Evolutionary conservation across 2,113 vertebrate species (phyloP).

Genomic region (Cricetomys ansorgei): DNA sequence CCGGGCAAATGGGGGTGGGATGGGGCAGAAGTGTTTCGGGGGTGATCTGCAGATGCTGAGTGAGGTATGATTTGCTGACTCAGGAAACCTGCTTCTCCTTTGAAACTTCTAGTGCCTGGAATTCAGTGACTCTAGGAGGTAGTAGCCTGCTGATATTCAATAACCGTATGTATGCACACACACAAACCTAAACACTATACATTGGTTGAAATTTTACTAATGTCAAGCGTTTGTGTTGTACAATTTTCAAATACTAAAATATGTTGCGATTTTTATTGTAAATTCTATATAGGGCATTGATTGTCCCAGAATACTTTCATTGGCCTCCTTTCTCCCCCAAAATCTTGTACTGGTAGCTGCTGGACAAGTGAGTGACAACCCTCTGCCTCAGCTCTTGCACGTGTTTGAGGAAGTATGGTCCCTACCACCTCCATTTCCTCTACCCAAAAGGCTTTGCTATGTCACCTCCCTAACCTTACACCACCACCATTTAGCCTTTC

Average conservation of each 20-base stretch:
- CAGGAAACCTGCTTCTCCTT: background rate
- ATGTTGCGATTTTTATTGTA: background rate
- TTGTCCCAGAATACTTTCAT: background rate
- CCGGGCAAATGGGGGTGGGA: background rate
- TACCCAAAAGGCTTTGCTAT: background rate
- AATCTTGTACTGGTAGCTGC: background rate
- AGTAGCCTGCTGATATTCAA: background rate
- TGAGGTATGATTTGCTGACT: background rate
- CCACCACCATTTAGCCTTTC: background rate
- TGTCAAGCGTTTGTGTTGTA: background rate
- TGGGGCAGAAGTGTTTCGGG: no score
- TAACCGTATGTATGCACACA: background rate
- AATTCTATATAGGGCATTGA: background rate
- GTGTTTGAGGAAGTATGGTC: background rate
- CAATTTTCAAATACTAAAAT: background rate
- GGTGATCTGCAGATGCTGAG: background rate
- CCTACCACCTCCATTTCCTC: background rate
- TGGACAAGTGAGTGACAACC: background rate
- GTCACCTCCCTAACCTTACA: background rate
- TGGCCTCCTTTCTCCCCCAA: background rate
- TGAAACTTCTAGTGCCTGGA: slow-evolving; percentile 13
- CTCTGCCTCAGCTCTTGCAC: background rate
- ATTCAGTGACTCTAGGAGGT: background rate
- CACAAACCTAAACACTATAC: no score
- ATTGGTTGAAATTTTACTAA: background rate